Percentiles rank a stretch among this genome's conserved stretches.
Evolutionary conservation across 2,797 vertebrate species (phyloP).

Genomic region (Chelonia mydas): DNA sequence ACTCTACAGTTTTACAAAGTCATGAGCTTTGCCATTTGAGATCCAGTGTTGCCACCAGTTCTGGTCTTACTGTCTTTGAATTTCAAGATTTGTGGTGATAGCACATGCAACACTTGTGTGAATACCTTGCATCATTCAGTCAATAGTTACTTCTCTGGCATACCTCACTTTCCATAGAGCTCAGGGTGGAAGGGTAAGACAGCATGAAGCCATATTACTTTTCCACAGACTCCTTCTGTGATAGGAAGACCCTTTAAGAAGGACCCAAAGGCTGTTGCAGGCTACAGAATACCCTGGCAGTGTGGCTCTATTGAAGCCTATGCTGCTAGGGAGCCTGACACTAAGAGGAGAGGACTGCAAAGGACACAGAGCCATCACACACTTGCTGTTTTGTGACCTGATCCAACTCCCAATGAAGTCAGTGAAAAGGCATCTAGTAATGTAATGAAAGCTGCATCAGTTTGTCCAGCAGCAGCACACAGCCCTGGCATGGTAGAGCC

Average conservation of each 20-base stretch:
- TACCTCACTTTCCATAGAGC: accelerated
- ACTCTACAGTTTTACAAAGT: accelerated
- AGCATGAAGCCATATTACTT: neutral
- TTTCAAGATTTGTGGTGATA: neutral
- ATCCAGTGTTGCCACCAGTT: neutral
- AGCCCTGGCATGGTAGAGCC: neutral
- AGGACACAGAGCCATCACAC: neutral
- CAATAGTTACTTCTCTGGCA: neutral
- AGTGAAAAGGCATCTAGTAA: neutral
- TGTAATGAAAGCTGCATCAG: neutral
- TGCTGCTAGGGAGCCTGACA: neutral
- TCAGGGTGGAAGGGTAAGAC: neutral
- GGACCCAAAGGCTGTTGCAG: neutral
- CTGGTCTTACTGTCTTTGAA: neutral
- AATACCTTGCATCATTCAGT: neutral
- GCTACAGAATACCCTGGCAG: neutral
- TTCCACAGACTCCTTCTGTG: neutral
- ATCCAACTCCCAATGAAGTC: neutral
- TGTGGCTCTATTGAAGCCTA: neutral
- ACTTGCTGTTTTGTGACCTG: neutral
- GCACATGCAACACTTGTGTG: neutral
- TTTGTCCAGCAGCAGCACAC: neutral
- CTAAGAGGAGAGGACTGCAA: neutral
- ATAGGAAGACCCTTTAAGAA: neutral
- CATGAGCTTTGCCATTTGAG: neutral